Percentiles rank a stretch among this genome's conserved stretches.
Conservation (phyloP, 30 jellyfish, hydroid and myxozoan genomes). For the Aurelia aurita complex sp. Pacific region DNA sequence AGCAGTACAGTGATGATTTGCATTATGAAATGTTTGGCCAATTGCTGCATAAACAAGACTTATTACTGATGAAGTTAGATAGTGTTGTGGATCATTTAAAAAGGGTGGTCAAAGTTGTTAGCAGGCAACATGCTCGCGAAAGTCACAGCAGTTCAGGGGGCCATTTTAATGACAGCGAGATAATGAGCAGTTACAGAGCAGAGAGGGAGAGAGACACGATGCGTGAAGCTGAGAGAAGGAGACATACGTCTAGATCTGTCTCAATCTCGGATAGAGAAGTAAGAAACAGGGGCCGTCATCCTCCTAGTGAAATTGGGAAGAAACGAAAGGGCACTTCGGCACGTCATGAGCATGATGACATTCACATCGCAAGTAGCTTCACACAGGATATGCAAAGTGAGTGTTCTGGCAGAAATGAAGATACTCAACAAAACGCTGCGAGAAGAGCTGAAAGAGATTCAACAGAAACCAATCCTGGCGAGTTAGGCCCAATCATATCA, state of each 20-base stretch:
- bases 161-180: neutral
- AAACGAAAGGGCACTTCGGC: neutral
- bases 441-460: neutral
- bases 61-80: constrained; percentile 19
- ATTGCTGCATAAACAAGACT: constrained; percentile 27
- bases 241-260: neutral
- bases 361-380: no score
- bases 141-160: neutral
- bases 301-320: neutral
- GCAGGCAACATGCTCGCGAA: neutral
- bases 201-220: neutral
- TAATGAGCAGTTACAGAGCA: neutral
- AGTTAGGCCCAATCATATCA: constrained; percentile 27
- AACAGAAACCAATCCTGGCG: neutral
- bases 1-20: no score
- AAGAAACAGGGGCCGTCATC: neutral
- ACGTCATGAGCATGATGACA: neutral
- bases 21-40: constrained; percentile 11
- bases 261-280: neutral
- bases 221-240: neutral
- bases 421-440: neutral
- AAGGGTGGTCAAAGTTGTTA: constrained; percentile 7
- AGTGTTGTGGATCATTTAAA: constrained; percentile 14
- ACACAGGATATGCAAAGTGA: no score
- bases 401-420: neutral